A percentile compares a stretch with the other conserved stretches of the same genome.
Evolutionary conservation across 2,797 vertebrate species (phyloP).

Genomic region (Cuniculus paca): DNA sequence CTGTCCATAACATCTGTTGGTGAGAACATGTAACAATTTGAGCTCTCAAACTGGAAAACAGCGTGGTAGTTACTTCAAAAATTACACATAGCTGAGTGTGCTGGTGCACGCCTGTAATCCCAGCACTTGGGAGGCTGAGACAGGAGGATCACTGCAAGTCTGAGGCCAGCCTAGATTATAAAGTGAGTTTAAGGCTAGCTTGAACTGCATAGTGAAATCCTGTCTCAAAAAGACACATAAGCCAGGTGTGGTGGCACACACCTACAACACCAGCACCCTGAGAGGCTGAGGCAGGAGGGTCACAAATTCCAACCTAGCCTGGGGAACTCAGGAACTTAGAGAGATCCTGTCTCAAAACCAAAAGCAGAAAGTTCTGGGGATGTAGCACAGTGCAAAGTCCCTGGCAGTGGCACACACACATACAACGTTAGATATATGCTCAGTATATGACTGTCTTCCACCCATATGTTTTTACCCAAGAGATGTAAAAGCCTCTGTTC

Average conservation of each 20-base stretch:
- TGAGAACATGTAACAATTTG: background rate
- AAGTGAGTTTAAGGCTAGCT: background rate
- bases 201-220: background rate
- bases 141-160: background rate
- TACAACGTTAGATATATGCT: background rate
- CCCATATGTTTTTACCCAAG: background rate
- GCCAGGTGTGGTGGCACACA: background rate
- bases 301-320: background rate
- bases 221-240: background rate
- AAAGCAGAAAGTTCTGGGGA: background rate
- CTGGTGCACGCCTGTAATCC: background rate
- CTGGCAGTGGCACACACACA: background rate
- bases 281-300: background rate
- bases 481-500: background rate
- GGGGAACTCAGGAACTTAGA: background rate
- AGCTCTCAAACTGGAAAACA: background rate
- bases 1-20: background rate
- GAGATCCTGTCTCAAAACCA: background rate
- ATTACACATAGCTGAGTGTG: background rate
- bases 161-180: background rate
- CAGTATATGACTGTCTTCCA: background rate
- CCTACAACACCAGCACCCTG: background rate
- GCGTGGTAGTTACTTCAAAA: background rate
- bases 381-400: background rate
- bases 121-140: background rate